Conservation (phyloP, 2,797 vertebrate genomes). For the Myotis findleyi region DNA sequence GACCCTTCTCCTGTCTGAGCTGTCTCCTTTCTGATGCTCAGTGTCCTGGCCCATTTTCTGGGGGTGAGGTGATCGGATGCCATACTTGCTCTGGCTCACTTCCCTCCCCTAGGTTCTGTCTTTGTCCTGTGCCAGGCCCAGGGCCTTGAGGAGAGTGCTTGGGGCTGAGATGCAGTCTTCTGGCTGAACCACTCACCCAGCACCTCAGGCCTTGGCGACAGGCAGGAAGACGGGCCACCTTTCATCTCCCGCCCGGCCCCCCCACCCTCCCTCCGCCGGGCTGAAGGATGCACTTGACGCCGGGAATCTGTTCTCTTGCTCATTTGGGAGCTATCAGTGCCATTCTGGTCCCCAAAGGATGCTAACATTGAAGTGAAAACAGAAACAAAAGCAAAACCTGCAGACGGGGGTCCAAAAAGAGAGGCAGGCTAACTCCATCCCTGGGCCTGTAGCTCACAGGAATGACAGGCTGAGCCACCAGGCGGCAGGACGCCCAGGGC, state of each 20-base stretch:
- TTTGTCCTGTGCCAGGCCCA: background rate
- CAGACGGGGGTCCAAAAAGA: background rate
- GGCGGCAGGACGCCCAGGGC: background rate
- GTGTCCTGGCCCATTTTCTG: background rate
- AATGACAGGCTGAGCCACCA: constrained; percentile 3
- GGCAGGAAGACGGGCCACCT: too few species aligned
- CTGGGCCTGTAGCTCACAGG: constrained; percentile 13
- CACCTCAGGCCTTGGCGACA: background rate
- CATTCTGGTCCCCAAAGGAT: background rate
- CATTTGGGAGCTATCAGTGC: background rate
- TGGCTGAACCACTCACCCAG: background rate
- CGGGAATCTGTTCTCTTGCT: background rate
- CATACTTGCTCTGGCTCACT: background rate
- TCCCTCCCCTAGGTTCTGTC: background rate
- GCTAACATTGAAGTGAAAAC: background rate
- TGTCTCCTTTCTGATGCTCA: background rate
- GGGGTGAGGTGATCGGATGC: constrained; percentile 40
- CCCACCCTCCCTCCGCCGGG: fast-evolving
- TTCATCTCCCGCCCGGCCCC: background rate
- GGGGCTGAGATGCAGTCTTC: background rate
- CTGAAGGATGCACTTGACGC: background rate
- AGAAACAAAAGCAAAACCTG: constrained; percentile 13
- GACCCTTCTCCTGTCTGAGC: background rate
- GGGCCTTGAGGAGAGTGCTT: background rate
- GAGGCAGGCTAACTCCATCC: constrained; percentile 38